Evolutionary conservation across 2,888 invertebrate genomes (phyloP).

Genomic region (Agonopterix subpropinquella): DNA sequence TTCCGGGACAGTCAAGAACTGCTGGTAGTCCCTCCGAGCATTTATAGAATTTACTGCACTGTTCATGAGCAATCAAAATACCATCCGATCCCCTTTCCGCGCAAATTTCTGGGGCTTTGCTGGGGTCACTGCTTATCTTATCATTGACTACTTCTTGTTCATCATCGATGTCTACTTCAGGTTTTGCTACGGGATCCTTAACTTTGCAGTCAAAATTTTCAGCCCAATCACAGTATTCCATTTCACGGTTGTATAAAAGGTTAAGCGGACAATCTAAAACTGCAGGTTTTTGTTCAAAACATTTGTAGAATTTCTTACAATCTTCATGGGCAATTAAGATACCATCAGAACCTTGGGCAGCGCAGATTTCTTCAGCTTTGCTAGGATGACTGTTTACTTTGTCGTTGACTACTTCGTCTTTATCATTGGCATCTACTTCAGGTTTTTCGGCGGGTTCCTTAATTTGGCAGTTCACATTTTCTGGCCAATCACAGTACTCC

Average conservation of each 20-base stretch:
- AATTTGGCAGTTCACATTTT: conserved; percentile 17
- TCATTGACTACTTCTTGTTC: neutral
- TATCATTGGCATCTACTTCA: neutral
- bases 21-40: conserved; percentile 24
- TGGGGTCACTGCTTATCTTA: neutral
- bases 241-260: conserved; percentile 24
- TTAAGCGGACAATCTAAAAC: conserved; percentile 15
- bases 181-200: too few relatives aligned
- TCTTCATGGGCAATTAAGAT: conserved; percentile 30
- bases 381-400: conserved; percentile 18
- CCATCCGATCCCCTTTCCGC: conserved; percentile 20
- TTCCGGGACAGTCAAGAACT: conserved; percentile 17
- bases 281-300: conserved; percentile 19
- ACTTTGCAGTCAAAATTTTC: conserved; percentile 16
- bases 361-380: conserved; percentile 26
- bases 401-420: conserved; percentile 7
- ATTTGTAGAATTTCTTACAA: conserved; percentile 33
- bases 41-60: conserved; percentile 33
- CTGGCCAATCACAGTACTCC: conserved; percentile 29
- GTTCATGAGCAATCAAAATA: conserved; percentile 28
- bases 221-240: conserved; percentile 29
- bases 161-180: neutral
- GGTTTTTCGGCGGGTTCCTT: too few relatives aligned
- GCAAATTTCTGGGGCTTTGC: conserved; percentile 25
- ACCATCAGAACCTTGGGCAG: conserved; percentile 20